Evolutionary conservation across 2,797 vertebrate genomes (phyloP), one percentile per base, ranked within the genome.

Genomic region (Clarias laeviceps): DNA sequence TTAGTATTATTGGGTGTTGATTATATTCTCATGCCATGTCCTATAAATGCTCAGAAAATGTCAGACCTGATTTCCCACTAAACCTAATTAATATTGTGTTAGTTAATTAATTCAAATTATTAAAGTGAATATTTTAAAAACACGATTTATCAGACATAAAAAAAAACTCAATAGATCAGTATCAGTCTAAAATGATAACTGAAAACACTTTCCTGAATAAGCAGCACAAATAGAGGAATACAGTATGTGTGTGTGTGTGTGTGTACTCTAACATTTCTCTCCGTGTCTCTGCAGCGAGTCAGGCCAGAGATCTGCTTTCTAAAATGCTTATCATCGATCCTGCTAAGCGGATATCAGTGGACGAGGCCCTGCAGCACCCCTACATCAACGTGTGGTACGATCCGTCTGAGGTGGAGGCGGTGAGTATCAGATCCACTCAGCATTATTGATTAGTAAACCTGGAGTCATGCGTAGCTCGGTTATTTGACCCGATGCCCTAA

Each of bases 341-440:
- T 0, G 95, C 98, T 34, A 99, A 99, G 88, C 94, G 98, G 93
- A 99, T 99, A 97, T 99, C 98, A 3, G 98, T 99, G 95, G 98
- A 99, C 4, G 98, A 99, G 80, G 98, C 98, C 90, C 95, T 99
- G 90, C 98, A 99, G 94, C 98, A 99, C 89, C 97, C 98, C 0
- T 99, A 99, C 93, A 99, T 99, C 93, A 99, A 99, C 0, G 98
- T 99, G 88, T 99, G 98, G 98, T 99, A 99, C 18, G 98, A 99
- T 92, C 98, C 98, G 8, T 96, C 97, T 2, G 98, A 99, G 92
- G 98, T 99, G 95, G 98, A 99, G 93, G 97, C 98, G 96, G 98
- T 99, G 95, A 97, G 96, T 91, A 74, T 83, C 82, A 87, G 24
- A 85, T 84, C 85, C 82, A 84, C 80, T 90, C 74, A 86, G 84